A percentile compares a stretch with the other conserved stretches of the same genome.
These are phyloP conservation scores for Alcedo atthis DNA, from an alignment of 2,797 vertebrate genomes.

Conservation along the genomic window DNA sequence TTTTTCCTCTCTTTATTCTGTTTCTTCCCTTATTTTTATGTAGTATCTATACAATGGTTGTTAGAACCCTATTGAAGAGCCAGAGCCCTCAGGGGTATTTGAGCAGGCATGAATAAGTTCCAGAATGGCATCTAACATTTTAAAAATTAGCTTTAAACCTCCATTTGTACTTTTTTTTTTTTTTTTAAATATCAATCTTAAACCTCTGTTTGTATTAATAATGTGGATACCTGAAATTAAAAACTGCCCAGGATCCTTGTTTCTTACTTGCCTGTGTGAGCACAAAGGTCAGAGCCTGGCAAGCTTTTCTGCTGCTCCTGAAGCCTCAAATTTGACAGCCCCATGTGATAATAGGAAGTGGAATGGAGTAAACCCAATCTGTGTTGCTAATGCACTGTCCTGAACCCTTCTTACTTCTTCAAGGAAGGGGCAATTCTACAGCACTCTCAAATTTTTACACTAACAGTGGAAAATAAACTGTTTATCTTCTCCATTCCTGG, in stretches of 20 bases:
- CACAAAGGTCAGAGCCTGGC: not conserved
- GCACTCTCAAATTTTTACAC: not conserved
- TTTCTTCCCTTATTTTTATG: not conserved
- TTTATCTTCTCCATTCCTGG: not conserved
- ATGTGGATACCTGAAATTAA: not conserved
- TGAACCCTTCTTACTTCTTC: not conserved
- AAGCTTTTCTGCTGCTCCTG: not conserved
- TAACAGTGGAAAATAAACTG: not conserved
- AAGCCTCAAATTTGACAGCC: not conserved
- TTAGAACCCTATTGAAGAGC: not conserved
- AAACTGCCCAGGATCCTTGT: not conserved
- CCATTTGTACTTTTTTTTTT: not conserved
- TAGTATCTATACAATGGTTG: not conserved
- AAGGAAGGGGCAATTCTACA: not conserved
- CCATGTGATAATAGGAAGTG: not conserved
- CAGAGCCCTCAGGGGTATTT: not conserved
- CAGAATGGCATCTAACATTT: not conserved
- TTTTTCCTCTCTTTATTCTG: not conserved
- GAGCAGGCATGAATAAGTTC: not conserved
- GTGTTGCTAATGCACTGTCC: not conserved
- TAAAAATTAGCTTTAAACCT: not conserved
- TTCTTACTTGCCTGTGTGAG: not conserved
- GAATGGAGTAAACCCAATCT: not conserved
- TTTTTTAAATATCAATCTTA: not conserved
- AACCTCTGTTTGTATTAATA: not conserved